Percentiles rank a stretch among this genome's conserved stretches.
phyloP scores from a whole-genome alignment of 2,797 vertebrate genomes.

The Sebastes trivittatus region DNA sequence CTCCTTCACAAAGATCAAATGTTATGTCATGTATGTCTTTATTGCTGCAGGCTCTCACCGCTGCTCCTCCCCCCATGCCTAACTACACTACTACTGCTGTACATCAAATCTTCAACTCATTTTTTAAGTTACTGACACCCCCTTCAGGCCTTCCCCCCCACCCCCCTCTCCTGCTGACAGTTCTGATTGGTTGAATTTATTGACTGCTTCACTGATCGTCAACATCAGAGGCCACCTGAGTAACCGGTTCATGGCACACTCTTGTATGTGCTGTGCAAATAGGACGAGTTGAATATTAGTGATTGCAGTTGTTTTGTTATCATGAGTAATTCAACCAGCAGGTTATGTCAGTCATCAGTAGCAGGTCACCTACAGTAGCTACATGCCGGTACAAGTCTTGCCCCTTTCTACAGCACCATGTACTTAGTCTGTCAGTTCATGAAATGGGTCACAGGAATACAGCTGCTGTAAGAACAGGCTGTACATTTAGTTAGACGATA shows the following conservation, averaged over 20 bases:
- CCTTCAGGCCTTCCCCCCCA: neutral
- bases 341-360: neutral
- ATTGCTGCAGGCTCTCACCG: slow-evolving; percentile 2
- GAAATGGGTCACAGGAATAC: neutral
- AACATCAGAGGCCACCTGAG: neutral
- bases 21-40: slow-evolving; percentile 12
- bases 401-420: neutral
- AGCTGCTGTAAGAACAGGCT: neutral
- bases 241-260: neutral
- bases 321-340: neutral
- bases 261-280: neutral
- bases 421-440: neutral
- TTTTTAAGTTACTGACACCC: neutral
- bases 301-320: neutral
- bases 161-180: neutral
- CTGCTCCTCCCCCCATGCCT: neutral
- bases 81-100: neutral
- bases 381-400: slow-evolving; percentile 10
- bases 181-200: slow-evolving; percentile 8
- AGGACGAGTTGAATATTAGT: neutral
- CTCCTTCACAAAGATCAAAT: slow-evolving; percentile 21
- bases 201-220: neutral
- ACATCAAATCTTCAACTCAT: neutral
- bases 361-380: neutral
- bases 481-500: neutral